Evolutionary conservation across 1,140 invertebrate species (phyloP), one percentile per base, ranked within the genome.

Genomic region (Drosophila melanica): DNA sequence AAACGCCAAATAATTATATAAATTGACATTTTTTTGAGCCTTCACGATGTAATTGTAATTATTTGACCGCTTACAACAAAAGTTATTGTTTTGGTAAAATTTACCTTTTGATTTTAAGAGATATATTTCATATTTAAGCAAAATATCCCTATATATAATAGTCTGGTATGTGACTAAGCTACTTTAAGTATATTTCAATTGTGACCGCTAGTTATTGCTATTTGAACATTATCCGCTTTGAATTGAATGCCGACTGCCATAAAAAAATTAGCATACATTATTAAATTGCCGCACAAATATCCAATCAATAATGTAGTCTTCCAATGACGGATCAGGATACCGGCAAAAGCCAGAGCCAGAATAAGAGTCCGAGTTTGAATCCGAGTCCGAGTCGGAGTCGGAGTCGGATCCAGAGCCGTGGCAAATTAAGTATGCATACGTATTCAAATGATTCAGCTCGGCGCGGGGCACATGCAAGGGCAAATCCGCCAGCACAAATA

Each of bases 351-450:
- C 10, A 8, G 44, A 45, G 16, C 20, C n/a, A 9, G 37, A 18
- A 12, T 3, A 11, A 10, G 27, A 11, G 42, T 14, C 9, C 14
- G 16, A 18, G 63, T 59, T 35, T 9, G 27, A 11, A 37, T 14
- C 7, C 14, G 16, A 18, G 58, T 59, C 45, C 67, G 41, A 51
- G 35, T 8, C 16, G 18, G 0, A 27, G 54, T 33, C 59, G 78
- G 45, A 51, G 35, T 4, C 11, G 18, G 4, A 27, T 20, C 5
- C 42, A 23, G 27, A 44, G 50, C 60, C 64, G 45, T 42, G 76
- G 76, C 79, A 87, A 87, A 87, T 87, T 87, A 87, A 87, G 76
- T 87, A 87, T 87, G 84, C 84, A 87, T 87, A 84, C 84, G 84
- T 79, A 89, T 87, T 87, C 84, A 87, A 87, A 87, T 84, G 77